phyloP scores from a whole-genome alignment of 1,140 invertebrate species.

The Drosophila kanapiae region DNA sequence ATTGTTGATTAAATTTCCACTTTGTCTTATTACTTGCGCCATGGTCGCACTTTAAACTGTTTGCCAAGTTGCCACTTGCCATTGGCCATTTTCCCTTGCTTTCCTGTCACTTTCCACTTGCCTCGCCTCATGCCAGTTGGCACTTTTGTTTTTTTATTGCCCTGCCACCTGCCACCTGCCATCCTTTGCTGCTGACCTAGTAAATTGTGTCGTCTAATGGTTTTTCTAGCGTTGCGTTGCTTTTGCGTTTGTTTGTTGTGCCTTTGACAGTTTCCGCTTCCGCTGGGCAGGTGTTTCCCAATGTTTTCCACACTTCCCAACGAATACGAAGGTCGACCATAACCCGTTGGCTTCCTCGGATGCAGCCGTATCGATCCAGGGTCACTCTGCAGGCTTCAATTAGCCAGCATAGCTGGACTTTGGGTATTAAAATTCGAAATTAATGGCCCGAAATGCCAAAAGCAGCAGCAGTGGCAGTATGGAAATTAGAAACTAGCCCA shows the following conservation, averaged over 20 bases:
- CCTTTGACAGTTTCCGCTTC: conserved; percentile 80
- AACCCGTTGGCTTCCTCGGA: conserved; percentile 21
- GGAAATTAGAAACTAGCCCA: conserved; percentile 71
- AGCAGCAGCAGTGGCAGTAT: conserved; percentile 51
- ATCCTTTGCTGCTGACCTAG: conserved; percentile 65
- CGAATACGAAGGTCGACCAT: conserved; percentile 16
- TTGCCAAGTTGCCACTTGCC: conserved; percentile 49
- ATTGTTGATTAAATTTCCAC: conserved; percentile 74
- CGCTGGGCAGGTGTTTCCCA: conserved; percentile 55
- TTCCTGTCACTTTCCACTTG: conserved; percentile 37
- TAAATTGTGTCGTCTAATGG: conserved; percentile 75
- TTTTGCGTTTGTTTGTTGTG: conserved; percentile 59
- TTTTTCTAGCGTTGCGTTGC: conserved; percentile 47
- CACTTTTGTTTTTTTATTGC: conserved; percentile 63
- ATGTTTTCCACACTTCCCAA: conserved; percentile 16
- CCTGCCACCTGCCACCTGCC: conserved; percentile 60
- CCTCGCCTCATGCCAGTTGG: conserved; percentile 34
- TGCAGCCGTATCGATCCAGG: conserved; percentile 39
- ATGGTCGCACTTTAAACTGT: conserved; percentile 66
- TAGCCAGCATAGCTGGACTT: conserved; percentile 55
- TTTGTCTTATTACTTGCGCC: conserved; percentile 55
- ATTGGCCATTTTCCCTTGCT: conserved; percentile 17
- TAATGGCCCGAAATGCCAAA: conserved; percentile 67
- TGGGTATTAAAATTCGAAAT: conserved; percentile 81
- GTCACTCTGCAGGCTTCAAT: conserved; percentile 43